Evolutionary conservation across 92 coral and sea anemone species (phyloP).

Genomic region (Paragorgia papillata): DNA sequence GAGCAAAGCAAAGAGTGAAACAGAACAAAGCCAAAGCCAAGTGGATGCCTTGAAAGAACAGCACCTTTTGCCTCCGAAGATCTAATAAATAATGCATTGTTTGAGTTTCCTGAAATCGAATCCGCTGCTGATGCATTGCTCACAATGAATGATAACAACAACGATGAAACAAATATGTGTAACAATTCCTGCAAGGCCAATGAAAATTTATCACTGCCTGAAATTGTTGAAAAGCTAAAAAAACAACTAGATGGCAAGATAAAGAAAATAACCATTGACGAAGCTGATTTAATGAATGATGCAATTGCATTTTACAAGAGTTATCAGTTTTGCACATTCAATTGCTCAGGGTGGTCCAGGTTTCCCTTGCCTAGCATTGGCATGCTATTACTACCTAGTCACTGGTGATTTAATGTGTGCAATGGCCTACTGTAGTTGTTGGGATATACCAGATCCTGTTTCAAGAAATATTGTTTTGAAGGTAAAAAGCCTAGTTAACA

Average conservation of each 20-base stretch:
- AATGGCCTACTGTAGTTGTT: constrained; percentile 55
- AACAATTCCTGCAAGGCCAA: too few species aligned
- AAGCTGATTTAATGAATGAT: constrained; percentile 25
- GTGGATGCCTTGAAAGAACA: too few species aligned
- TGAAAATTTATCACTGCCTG: constrained; percentile 16
- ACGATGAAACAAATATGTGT: too few species aligned
- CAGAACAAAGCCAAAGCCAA: too few species aligned
- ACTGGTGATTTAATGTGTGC: constrained; percentile 74
- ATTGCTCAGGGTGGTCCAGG: too few species aligned
- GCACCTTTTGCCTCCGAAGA: too few species aligned
- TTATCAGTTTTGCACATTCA: constrained; percentile 7
- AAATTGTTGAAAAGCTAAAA: constrained; percentile 13
- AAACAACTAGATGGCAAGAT: constrained; percentile 37
- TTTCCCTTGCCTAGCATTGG: constrained; percentile 49
- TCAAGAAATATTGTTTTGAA: constrained; percentile 50
- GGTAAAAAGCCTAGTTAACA: constrained; percentile 25
- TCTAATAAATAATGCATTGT: too few species aligned
- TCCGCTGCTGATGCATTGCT: too few species aligned
- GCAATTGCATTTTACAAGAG: constrained; percentile 3
- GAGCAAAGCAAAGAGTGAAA: too few species aligned
- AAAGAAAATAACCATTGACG: constrained; percentile 1
- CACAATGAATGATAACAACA: too few species aligned
- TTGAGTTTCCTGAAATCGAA: too few species aligned
- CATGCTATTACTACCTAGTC: constrained; percentile 61
- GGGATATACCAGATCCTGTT: constrained; percentile 61